Percentiles rank a stretch among this genome's conserved stretches.
phyloP scores from a whole-genome alignment of 2,888 invertebrate species.

The Nemoura dubitans region DNA sequence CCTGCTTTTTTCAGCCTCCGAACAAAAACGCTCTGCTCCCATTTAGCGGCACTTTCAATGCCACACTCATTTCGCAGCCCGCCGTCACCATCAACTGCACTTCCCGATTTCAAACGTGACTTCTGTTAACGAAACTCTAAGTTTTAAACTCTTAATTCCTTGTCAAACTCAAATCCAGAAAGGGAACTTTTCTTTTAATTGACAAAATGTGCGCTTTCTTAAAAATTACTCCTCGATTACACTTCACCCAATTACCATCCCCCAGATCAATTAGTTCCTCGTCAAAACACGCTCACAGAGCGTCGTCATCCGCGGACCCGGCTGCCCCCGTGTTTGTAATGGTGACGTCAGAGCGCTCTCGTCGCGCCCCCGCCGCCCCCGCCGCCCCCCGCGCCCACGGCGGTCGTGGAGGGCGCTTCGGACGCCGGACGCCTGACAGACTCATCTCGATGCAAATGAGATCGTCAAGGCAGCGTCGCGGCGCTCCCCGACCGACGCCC shows the following conservation, averaged over 20 bases:
- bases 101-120: not conserved
- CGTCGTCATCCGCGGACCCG: not conserved
- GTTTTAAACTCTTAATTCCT: no score
- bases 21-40: not conserved
- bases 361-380: not conserved
- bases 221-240: not conserved
- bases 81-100: not conserved
- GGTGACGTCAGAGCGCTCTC: not conserved
- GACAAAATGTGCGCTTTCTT: not conserved
- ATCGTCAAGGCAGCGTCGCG: slow-evolving; percentile 29
- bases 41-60: not conserved
- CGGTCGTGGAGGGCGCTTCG: not conserved
- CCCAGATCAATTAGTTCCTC: not conserved
- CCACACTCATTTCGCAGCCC: not conserved
- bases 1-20: not conserved
- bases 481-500: not conserved
- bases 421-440: slow-evolving; percentile 30
- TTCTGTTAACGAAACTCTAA: no score
- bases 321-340: not conserved
- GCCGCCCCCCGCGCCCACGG: not conserved
- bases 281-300: not conserved
- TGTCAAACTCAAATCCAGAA: not conserved
- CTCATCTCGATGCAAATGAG: slow-evolving; percentile 42
- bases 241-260: not conserved
- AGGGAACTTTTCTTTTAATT: not conserved